Percentiles rank a stretch among this genome's conserved stretches.
Evolutionary conservation across 2,797 vertebrate genomes (phyloP).

Genomic region (Crocodylus rhombifer): DNA sequence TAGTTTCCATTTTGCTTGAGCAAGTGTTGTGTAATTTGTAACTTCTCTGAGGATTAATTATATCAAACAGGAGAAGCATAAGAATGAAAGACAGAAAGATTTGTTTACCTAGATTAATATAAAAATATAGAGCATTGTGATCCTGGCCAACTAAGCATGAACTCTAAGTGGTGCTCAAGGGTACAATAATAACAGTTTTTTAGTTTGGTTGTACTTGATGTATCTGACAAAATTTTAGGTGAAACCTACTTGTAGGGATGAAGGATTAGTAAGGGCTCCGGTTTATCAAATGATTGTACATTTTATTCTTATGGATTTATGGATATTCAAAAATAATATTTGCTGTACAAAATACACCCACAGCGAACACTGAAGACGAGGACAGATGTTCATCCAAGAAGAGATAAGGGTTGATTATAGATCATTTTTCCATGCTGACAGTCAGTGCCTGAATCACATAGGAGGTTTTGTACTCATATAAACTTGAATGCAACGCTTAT

Average conservation of each 20-base stretch:
- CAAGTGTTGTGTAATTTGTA: slow-evolving; percentile 66
- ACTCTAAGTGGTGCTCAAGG: slow-evolving; percentile 38
- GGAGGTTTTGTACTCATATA: not conserved
- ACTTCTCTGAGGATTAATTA: slow-evolving; percentile 70
- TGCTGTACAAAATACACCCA: not conserved
- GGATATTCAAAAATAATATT: not conserved
- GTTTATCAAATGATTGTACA: not conserved
- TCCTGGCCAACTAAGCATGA: slow-evolving; percentile 16
- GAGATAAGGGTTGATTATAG: not conserved
- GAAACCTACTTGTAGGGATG: not conserved
- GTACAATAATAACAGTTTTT: slow-evolving; percentile 25
- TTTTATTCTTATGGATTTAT: not conserved
- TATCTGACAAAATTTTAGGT: slow-evolving; percentile 8
- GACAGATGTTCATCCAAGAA: not conserved
- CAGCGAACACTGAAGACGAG: not conserved
- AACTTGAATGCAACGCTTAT: not conserved
- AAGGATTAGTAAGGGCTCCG: slow-evolving; percentile 6
- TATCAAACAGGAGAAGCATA: slow-evolving; percentile 58
- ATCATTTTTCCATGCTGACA: not conserved
- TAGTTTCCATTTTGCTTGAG: slow-evolving; percentile 62
- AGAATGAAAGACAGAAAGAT: slow-evolving; percentile 62
- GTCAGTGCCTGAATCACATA: not conserved
- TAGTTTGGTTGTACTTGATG: not conserved
- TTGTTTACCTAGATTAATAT: slow-evolving; percentile 67
- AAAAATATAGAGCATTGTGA: slow-evolving; percentile 68